These are phyloP conservation scores for Tamandua tetradactyla DNA, from an alignment of 2,797 vertebrate genomes.

Conservation along the genomic window DNA sequence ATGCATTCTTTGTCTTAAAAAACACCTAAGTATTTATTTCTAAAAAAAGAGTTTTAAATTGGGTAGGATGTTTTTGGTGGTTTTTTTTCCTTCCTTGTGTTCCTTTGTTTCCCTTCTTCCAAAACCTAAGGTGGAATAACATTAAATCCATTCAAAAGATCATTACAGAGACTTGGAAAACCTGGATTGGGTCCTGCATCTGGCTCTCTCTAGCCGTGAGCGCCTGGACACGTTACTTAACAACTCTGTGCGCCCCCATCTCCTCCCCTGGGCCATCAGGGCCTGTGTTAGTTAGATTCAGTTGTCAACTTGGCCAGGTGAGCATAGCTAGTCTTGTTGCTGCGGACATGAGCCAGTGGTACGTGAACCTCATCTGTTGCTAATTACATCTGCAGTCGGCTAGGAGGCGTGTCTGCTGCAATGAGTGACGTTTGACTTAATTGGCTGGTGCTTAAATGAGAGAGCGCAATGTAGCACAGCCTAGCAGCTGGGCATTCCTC, in stretches of 20 bases:
- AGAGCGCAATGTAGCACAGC: no score
- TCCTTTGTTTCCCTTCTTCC: background rate
- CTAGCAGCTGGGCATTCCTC: no score
- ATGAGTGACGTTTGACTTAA: no score
- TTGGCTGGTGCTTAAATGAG: no score
- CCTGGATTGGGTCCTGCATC: background rate
- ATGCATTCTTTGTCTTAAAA: background rate
- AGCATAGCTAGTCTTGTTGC: no score
- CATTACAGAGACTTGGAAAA: background rate
- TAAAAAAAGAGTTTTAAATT: background rate
- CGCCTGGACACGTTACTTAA: background rate
- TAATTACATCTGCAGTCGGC: no score
- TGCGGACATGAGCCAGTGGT: no score
- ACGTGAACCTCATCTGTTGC: no score
- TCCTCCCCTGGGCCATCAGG: background rate
- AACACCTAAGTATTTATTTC: background rate
- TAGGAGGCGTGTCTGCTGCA: no score
- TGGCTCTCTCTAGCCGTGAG: background rate
- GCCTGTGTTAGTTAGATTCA: no score
- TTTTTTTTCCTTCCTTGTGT: background rate
- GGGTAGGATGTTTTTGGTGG: background rate
- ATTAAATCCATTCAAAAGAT: background rate
- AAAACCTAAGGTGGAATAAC: background rate
- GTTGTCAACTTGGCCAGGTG: no score
- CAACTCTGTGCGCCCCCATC: background rate